Conservation (phyloP, 1,140 invertebrate genomes). For the Tyrophagus putrescentiae region DNA sequence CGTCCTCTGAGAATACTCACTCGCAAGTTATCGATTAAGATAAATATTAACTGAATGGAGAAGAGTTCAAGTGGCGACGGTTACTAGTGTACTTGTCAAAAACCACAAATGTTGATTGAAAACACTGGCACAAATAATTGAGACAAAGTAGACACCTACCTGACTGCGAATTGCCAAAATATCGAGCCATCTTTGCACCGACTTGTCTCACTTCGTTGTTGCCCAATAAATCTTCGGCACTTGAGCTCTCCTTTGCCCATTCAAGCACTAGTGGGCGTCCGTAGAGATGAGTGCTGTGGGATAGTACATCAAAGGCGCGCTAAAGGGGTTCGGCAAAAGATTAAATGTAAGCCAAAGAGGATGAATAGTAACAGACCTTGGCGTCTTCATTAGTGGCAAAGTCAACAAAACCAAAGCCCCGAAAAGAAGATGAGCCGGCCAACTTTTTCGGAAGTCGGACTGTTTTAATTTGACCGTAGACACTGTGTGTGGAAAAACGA, state of each 20-base stretch:
- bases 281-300: constrained; percentile 92
- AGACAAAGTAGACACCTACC: neutral
- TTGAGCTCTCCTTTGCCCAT: constrained; percentile 78
- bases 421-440: constrained; percentile 51
- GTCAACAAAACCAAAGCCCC: constrained; percentile 94
- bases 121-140: neutral
- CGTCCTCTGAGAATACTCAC: too few species aligned
- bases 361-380: constrained; percentile 52
- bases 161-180: neutral
- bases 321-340: constrained; percentile 31
- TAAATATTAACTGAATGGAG: too few species aligned
- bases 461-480: constrained; percentile 83
- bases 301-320: constrained; percentile 77
- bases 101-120: neutral
- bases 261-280: constrained; percentile 84
- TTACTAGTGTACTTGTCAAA: neutral
- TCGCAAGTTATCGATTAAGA: too few species aligned
- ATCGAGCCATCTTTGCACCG: constrained; percentile 10
- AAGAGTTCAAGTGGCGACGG: neutral
- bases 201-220: constrained; percentile 16
- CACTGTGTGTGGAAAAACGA: constrained; percentile 41
- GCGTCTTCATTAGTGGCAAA: constrained; percentile 75
- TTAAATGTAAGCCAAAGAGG: constrained; percentile 19
- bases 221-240: constrained; percentile 44
- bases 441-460: constrained; percentile 83